Base-by-base conservation (phyloP, 1,140 invertebrate species). In the Alviniconcha marisindica region DNA sequence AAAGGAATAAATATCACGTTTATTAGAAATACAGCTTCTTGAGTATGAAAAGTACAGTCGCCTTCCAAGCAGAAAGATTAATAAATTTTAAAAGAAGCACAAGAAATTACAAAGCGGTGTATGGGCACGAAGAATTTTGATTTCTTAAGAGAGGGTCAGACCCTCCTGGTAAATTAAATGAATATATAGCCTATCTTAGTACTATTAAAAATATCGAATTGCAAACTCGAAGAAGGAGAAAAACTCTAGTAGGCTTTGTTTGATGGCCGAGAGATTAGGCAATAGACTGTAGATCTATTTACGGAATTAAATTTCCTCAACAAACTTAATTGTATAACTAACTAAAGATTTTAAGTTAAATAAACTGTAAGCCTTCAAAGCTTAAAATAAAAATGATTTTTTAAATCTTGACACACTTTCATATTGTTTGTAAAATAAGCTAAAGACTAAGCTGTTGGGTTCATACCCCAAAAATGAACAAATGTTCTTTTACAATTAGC, bases 311-410 rank as follows among this genome's bases (percentile, higher is more conserved):
- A n/a, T n/a, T n/a, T n/a, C n/a, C n/a, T n/a, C n/a, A n/a, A n/a
- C n/a, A n/a, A n/a, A n/a, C n/a, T n/a, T n/a, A n/a, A n/a, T n/a
- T n/a, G n/a, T n/a, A n/a, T n/a, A n/a, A n/a, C n/a, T n/a, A n/a
- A n/a, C n/a, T n/a, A n/a, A 71, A 71, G 69, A 31, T 40, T 33
- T 71, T 80, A 80, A 80, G 77, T 80, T 80, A 80, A 21, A 21
- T 5, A 80, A 66, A 80, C 77, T 80, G 38, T 33, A 63, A n/a
- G 77, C 77, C 77, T 80, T 80, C 77, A 80, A 80, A 80, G 77
- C 77, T 40, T 40, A 36, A 63, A 80, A 42, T 60, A 36, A 63
- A 66, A 36, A 36, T 38, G 24, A 38, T 38, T 63, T 18, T 66
- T 54, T 60, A 56, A 56, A 33, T 15, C 44, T 56, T 36, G 54